Base-by-base conservation (phyloP, 1,140 invertebrate species). In the Vollenhovia emeryi region DNA sequence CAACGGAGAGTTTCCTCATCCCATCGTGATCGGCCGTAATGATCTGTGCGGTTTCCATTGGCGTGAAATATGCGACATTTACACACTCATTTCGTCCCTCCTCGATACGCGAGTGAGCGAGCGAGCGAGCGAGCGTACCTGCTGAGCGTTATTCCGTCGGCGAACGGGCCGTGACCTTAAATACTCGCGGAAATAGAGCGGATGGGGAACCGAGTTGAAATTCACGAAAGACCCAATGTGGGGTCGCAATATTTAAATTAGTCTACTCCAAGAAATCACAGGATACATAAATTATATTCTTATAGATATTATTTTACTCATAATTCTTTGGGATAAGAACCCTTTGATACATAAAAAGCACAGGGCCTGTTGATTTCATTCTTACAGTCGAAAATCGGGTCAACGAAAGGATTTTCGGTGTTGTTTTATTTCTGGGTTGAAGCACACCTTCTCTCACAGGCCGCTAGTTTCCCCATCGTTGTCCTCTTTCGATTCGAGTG, bases 61-160 rank as follows among this genome's bases (percentile, higher is more conserved):
- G 89, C 86, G 91, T 91, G 91, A 92, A 91, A 90, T 91, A 91
- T 82, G 86, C 88, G 91, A 92, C 88, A 89, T 89, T 92, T 91
- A 90, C 82, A 80, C 88, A 87, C 90, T 87, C 79, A 88, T 89
- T 86, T 83, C 87, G 76, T 73, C 75, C 45, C 74, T 62, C n/a
- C 30, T 68, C 52, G 52, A 85, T 75, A 76, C 9, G 74, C 27
- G 57, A 76, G 33, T 2, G 36, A 43, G 57, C 24, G 55, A n/a
- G n/a, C n/a, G n/a, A 62, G 50, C 74, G 50, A 75, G 59, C 57
- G 27, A 60, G 27, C 18, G 62, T 57, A 87, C 66, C 71, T 48
- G 82, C 69, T 52, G 78, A 84, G 86, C 69, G 59, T 79, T 82
- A 85, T 86, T 75, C 75, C 69, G 36, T 50, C 52, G 59, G 30